A percentile compares a stretch with the other conserved stretches of the same genome.
Conservation (phyloP, 1,140 invertebrate species). For the Panagrolaimus sp. region DNA sequence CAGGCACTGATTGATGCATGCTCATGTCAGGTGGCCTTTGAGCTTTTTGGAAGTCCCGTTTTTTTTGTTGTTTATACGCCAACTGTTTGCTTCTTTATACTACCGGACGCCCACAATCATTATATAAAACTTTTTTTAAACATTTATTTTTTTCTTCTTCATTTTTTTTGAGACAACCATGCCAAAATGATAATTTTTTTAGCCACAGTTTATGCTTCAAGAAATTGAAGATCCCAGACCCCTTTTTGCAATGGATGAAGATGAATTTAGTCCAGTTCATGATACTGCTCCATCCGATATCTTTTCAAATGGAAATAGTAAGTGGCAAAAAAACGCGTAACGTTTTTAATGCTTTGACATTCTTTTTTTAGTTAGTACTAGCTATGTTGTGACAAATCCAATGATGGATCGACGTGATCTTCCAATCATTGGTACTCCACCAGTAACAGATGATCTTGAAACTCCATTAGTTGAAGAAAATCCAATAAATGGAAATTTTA, state of each 20-base stretch:
- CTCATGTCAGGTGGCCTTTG: too few relatives aligned
- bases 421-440: background rate
- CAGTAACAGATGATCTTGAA: background rate
- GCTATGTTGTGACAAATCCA: constrained; percentile 4
- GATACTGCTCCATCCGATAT: background rate
- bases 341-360: background rate
- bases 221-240: constrained; percentile 5
- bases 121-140: background rate
- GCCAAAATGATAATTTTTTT: background rate
- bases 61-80: too few relatives aligned
- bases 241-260: background rate
- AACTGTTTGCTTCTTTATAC: background rate
- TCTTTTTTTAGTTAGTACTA: constrained; percentile 4
- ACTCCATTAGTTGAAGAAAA: constrained; percentile 1
- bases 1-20: too few relatives aligned
- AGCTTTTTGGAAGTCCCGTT: too few relatives aligned
- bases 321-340: background rate
- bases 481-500: constrained; percentile 4
- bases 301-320: constrained; percentile 3
- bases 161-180: background rate
- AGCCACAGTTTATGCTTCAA: constrained; percentile 5
- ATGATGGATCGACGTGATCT: background rate
- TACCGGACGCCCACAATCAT: background rate
- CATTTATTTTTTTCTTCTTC: background rate
- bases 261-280: background rate